A percentile compares a stretch with the other conserved stretches of the same genome.
Conservation (phyloP, 1,140 invertebrate species). For the Achatina immaculata region DNA sequence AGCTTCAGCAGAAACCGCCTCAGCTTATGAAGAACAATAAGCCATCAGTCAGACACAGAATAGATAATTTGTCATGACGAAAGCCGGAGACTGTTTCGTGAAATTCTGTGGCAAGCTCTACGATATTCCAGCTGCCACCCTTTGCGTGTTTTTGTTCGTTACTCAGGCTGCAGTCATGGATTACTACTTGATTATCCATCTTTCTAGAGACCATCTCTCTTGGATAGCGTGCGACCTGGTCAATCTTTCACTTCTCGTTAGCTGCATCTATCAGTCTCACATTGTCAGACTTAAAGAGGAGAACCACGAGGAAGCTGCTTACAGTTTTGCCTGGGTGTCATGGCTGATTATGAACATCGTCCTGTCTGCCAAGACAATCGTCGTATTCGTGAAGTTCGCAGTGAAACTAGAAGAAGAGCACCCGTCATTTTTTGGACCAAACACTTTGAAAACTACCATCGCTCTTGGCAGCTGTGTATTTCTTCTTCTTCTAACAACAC, state of each 20-base stretch:
- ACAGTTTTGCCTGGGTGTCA: constrained; percentile 25
- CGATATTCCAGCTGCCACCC: not conserved
- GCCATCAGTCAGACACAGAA: not conserved
- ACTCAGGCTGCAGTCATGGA: constrained; percentile 12
- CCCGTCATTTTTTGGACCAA: constrained; percentile 17
- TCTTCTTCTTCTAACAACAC: constrained; percentile 11
- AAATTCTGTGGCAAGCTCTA: not conserved
- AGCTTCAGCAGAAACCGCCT: too few species aligned
- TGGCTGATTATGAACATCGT: constrained; percentile 20
- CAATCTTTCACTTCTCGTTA: not conserved
- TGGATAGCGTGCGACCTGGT: not conserved
- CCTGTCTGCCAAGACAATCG: not conserved
- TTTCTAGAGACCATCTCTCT: not conserved
- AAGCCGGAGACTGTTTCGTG: not conserved
- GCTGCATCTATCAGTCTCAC: not conserved
- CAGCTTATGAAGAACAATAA: not conserved
- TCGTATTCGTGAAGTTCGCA: not conserved
- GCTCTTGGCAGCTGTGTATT: constrained; percentile 14
- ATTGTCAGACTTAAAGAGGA: not conserved
- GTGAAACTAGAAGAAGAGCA: constrained; percentile 1
- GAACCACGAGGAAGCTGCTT: not conserved
- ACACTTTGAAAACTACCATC: constrained; percentile 15
- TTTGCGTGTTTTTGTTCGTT: not conserved
- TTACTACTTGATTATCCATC: constrained; percentile 6
- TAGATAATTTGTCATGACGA: not conserved